Percentiles rank a stretch among this genome's conserved stretches.
Evolutionary conservation across 2,888 invertebrate genomes (phyloP).

Genomic region (Tupiocoris notatus): DNA sequence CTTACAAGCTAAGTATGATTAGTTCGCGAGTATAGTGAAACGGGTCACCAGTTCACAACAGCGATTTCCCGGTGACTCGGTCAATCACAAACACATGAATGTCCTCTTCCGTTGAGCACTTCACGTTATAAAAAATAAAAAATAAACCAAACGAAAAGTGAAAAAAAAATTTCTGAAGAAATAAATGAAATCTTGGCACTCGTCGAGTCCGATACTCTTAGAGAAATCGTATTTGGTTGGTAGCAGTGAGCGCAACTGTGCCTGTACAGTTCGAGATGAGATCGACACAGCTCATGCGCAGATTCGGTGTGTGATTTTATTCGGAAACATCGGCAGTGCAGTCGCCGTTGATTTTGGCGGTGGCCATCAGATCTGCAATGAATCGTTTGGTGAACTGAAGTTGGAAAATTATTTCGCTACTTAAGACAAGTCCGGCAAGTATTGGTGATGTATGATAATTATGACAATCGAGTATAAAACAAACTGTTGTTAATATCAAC

Average conservation of each 20-base stretch:
- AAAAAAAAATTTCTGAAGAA: not conserved
- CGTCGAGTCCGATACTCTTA: not conserved
- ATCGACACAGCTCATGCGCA: not conserved
- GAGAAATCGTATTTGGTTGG: constrained; percentile 3
- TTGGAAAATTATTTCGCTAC: no score
- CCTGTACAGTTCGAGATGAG: not conserved
- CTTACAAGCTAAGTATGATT: not conserved
- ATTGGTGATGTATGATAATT: no score
- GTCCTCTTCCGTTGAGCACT: not conserved
- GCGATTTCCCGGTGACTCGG: not conserved
- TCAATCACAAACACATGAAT: not conserved
- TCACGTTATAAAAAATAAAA: no score
- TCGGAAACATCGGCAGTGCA: constrained; percentile 8
- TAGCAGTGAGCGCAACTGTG: not conserved
- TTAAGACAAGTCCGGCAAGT: no score
- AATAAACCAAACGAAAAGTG: no score
- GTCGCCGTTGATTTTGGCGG: constrained; percentile 1
- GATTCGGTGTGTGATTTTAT: not conserved
- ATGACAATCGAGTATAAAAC: no score
- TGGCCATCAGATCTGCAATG: constrained; percentile 24
- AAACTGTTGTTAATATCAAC: no score
- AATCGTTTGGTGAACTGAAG: no score
- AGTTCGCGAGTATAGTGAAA: not conserved
- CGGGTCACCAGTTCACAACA: not conserved
- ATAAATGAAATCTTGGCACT: constrained; percentile 23